Conservation (phyloP, 2,113 vertebrate genomes). For the Microtus montanus region DNA sequence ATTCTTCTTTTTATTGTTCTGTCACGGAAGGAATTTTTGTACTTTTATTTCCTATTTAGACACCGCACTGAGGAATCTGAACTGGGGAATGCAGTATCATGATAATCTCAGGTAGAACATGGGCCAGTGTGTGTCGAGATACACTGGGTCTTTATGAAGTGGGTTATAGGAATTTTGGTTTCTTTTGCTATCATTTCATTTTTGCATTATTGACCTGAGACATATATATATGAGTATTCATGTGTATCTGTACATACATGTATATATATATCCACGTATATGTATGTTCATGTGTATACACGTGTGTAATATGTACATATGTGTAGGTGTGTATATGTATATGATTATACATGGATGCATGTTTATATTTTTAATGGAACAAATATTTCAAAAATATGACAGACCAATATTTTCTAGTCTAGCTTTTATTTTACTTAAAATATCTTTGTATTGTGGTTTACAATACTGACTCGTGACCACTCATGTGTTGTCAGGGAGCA, state of each 20-base stretch:
- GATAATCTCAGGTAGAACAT: neutral
- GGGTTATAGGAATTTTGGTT: neutral
- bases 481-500: neutral
- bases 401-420: conserved; percentile 1
- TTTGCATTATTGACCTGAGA: neutral
- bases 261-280: neutral
- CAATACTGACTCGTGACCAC: neutral
- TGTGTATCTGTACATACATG: neutral
- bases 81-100: neutral
- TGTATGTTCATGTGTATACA: neutral
- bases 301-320: neutral
- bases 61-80: too few relatives aligned
- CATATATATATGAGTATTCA: neutral
- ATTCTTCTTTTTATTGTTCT: too few relatives aligned
- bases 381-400: neutral
- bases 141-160: neutral
- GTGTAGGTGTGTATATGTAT: neutral
- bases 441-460: neutral
- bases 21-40: too few relatives aligned
- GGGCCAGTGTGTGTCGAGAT: neutral
- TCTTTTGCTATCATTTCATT: neutral
- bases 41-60: too few relatives aligned
- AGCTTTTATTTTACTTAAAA: neutral
- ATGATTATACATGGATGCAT: neutral
- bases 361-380: neutral